Evolutionary conservation across 2,113 vertebrate species (phyloP).

Genomic region (Rhynchopsitta pachyrhyncha): DNA sequence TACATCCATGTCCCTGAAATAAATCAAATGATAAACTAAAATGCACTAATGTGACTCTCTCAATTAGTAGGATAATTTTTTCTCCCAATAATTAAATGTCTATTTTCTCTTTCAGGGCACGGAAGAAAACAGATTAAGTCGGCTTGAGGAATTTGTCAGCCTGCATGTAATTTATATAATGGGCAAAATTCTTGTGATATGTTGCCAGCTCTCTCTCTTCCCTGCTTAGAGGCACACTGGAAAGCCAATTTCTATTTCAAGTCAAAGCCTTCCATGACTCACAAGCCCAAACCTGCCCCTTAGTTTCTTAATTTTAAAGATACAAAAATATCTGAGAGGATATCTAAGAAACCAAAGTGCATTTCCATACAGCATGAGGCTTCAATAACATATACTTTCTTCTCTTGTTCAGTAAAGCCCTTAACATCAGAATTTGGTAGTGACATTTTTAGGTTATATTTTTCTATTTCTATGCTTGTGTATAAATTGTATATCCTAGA

Average conservation of each 20-base stretch:
- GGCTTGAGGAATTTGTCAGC: background rate
- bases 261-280: background rate
- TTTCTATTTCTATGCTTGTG: background rate
- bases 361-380: background rate
- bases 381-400: background rate
- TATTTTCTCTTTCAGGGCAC: background rate
- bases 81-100: conserved; percentile 32
- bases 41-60: background rate
- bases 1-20: background rate
- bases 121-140: conserved; percentile 25
- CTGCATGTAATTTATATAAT: background rate
- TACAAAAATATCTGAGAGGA: background rate
- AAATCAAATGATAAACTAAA: background rate
- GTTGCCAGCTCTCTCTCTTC: background rate
- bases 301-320: background rate
- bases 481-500: background rate
- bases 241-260: background rate
- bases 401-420: background rate
- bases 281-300: background rate
- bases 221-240: background rate
- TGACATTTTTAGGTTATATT: background rate
- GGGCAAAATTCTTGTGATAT: background rate
- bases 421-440: background rate
- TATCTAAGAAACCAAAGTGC: background rate
- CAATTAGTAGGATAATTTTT: background rate